phyloP scores from a whole-genome alignment of 2,113 vertebrate genomes.

The Nothoprocta pentlandii region DNA sequence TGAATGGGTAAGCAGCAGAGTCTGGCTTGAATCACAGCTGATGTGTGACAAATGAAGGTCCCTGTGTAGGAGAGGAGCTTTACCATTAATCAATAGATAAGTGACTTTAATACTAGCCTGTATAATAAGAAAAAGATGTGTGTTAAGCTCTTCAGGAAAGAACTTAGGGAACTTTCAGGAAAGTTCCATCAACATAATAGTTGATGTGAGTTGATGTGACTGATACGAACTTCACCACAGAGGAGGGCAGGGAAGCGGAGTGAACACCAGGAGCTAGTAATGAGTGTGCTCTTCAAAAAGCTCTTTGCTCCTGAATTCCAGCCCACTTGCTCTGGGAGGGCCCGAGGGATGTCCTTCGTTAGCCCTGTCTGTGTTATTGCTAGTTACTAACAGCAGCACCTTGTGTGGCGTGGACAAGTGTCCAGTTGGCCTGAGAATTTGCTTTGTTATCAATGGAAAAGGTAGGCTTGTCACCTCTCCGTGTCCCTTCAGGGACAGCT shows the following conservation, averaged over 20 bases:
- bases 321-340: neutral
- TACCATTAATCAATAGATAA: neutral
- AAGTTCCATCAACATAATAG: neutral
- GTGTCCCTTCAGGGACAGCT: neutral
- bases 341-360: neutral
- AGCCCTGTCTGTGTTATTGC: neutral
- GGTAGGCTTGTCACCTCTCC: neutral
- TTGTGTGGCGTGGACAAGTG: rapidly evolving
- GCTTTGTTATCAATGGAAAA: neutral
- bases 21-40: neutral
- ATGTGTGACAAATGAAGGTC: neutral
- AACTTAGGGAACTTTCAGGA: neutral
- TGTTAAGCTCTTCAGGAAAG: neutral
- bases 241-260: neutral
- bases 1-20: neutral
- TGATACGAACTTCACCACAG: neutral
- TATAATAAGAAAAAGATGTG: neutral
- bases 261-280: neutral
- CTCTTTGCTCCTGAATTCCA: neutral
- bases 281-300: neutral
- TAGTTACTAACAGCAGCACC: neutral
- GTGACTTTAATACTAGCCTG: neutral
- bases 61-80: neutral
- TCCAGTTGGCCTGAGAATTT: neutral
- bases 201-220: neutral